Evolutionary conservation across 2,888 invertebrate species (phyloP), one percentile per base, ranked within the genome.

Genomic region (Folsomia manolachei): DNA sequence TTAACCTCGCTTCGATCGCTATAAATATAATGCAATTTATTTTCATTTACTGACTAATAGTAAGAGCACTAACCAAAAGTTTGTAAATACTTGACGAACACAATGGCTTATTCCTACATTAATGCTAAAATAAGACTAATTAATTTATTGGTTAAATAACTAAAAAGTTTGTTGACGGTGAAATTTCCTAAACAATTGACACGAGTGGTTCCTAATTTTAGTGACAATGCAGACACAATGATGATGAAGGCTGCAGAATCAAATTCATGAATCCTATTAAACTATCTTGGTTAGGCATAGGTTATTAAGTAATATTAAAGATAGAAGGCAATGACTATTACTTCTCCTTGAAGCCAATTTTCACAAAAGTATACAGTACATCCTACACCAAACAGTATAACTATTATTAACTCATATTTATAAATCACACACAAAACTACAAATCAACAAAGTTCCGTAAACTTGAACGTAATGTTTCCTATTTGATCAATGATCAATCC

Each of bases 401-500:
- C 7, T 56, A 56, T 21, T 56, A 56, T 56, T 56, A 56, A 56
- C n/a, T n/a, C n/a, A n/a, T n/a, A n/a, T n/a, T n/a, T n/a, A n/a
- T n/a, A 21, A 14, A 56, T 19, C 4, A 56, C 7, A 14, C 56
- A 56, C 56, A 56, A 56, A 67, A 52, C 60, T 67, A 67, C 70
- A 73, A 70, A 73, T 69, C 60, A 23, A 62, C 70, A 72, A 76
- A 76, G 74, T 74, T 76, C 74, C 76, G 72, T 74, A 74, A 74
- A 76, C 74, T 71, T 73, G 65, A 74, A 74, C 74, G 72, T 63
- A 70, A 74, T 74, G 72, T 74, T 72, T 74, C 74, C 72, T 74
- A 69, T 73, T 75, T 76, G 76, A 72, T 74, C 74, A 61, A 63
- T 63, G 74, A 74, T 76, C 76, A 76, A 76, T 76, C 74, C 76